Base-by-base conservation (phyloP, 2,888 invertebrate species). In the Nemotelus pantherinus region DNA sequence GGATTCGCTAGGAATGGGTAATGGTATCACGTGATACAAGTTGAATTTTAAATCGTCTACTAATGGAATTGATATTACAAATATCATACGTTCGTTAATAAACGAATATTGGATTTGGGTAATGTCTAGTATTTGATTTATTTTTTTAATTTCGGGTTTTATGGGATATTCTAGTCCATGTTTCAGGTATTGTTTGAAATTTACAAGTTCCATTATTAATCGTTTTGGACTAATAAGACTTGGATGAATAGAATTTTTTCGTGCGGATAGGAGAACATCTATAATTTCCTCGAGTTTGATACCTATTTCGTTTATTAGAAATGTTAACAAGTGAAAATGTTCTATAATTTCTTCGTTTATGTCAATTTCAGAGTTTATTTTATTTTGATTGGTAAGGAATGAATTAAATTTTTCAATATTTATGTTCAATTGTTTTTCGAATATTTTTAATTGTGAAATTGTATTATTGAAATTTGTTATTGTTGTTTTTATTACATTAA, bases 241-340 rank as follows among this genome's bases (percentile, higher is more conserved):
- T 44, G 81, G 81, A 74, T 81, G 81, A 50, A 81, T n/a, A 53
- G 70, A 77, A 63, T 81, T 81, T 48, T 68, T 67, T 47, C 68
- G 80, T 6, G 78, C 77, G 65, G 81, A 80, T 63, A 81, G 58
- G 6, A 81, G 77, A 3, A 80, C 67, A 57, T 79, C 74, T 4
- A 79, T 77, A 6, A 80, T 39, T 7, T 41, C 58, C 71, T 78
- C 78, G 43, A 75, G 77, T 71, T 81, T 78, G 44, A 76, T 53
- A 48, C 76, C 60, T 47, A 80, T 43, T 68, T 81, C 79, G 7
- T 65, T 78, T 3, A 71, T 55, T 44, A 81, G 45, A 67, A 77
- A 78, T 57, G 41, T 79, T 75, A 81, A 58, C 9, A 80, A 41
- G 7, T 72, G 57, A 25, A 81, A 57, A 57, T 57, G 57, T 57